Conservation (phyloP, 2,888 invertebrate species). For the Rhimphoctona megacephalus region DNA sequence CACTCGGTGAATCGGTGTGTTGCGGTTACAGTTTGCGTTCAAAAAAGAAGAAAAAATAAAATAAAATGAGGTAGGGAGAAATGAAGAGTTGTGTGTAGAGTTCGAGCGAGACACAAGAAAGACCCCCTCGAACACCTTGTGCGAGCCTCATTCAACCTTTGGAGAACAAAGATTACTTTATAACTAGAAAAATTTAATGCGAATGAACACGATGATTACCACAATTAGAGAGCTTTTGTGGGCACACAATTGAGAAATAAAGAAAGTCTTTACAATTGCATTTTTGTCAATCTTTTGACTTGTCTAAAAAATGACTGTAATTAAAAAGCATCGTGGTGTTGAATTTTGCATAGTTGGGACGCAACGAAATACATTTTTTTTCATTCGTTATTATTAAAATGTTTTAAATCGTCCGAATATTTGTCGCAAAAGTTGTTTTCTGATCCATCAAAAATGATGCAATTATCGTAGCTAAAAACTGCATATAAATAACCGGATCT, state of each 20-base stretch:
- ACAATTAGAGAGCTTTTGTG: not conserved
- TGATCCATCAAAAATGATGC: not conserved
- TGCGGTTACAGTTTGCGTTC: slow-evolving; percentile 61
- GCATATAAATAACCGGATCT: not conserved
- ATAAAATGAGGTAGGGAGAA: slow-evolving; percentile 46
- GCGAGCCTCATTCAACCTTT: slow-evolving; percentile 33
- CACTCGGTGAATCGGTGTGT: slow-evolving; percentile 64
- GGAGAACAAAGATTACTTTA: not conserved
- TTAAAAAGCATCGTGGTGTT: not conserved
- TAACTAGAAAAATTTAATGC: not conserved
- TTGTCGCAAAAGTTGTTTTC: not conserved
- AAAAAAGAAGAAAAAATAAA: not conserved
- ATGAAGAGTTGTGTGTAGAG: slow-evolving; percentile 19
- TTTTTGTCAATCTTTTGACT: not conserved
- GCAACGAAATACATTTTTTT: not conserved
- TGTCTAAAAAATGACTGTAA: not conserved
- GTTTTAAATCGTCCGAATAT: not conserved
- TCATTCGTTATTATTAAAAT: not conserved
- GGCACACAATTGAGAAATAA: not conserved
- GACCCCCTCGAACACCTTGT: slow-evolving; percentile 37
- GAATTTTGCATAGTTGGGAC: not conserved
- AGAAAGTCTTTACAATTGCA: not conserved
- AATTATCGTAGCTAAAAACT: not conserved
- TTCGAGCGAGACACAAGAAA: slow-evolving; percentile 24
- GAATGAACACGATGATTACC: slow-evolving; percentile 6